A percentile compares a stretch with the other conserved stretches of the same genome.
Evolutionary conservation across 1,140 invertebrate genomes (phyloP).

Genomic region (Solenopsis fugax): DNA sequence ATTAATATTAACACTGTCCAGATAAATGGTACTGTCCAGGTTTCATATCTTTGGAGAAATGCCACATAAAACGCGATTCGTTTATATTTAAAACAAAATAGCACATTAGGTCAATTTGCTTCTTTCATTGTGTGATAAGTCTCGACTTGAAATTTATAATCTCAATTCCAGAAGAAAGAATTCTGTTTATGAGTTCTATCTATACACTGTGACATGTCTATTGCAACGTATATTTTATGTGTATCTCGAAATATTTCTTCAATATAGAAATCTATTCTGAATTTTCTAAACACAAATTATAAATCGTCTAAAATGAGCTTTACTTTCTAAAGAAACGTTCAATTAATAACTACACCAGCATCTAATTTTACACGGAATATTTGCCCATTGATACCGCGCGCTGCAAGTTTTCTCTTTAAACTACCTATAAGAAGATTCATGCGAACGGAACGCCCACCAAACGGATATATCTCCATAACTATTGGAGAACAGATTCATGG

Average conservation of each 20-base stretch:
- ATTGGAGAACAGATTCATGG: conserved; percentile 53
- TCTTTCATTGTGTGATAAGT: background rate
- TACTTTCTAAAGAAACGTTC: background rate
- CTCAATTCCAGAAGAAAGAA: background rate
- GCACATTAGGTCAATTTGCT: background rate
- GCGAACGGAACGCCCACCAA: conserved; percentile 44
- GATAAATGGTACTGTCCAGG: background rate
- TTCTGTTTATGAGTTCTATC: background rate
- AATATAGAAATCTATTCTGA: background rate
- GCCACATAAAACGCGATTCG: background rate
- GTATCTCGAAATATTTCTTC: background rate
- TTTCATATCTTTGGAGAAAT: background rate
- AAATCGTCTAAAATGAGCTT: background rate
- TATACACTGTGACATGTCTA: background rate
- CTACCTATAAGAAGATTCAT: conserved; percentile 44
- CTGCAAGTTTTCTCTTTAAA: conserved; percentile 41
- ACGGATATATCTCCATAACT: conserved; percentile 42
- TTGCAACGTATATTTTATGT: background rate
- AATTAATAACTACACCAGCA: conserved; percentile 9
- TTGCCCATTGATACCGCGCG: background rate
- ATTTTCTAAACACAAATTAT: background rate
- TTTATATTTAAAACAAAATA: background rate
- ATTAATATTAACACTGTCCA: background rate
- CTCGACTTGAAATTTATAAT: background rate
- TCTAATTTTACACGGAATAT: conserved; percentile 39